A percentile compares a stretch with the other conserved stretches of the same genome.
These are phyloP conservation scores for Gnathonemus longibarbis DNA, from an alignment of 2,113 vertebrate species.

Conservation along the genomic window DNA sequence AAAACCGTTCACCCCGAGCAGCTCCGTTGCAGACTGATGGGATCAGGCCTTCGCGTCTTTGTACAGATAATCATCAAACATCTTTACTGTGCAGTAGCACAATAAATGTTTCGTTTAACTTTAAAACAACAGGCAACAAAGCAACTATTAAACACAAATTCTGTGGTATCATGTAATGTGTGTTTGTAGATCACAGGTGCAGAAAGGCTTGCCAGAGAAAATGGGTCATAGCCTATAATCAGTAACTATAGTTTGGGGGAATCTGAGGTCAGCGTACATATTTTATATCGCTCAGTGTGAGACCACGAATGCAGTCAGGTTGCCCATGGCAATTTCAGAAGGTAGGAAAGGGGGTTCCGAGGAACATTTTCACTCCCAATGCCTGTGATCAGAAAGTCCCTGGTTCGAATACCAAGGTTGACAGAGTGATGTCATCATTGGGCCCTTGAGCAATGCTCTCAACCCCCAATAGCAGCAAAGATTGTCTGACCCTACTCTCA, in stretches of 20 bases:
- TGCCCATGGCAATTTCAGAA: neutral
- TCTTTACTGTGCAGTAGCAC: neutral
- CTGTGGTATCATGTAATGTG: neutral
- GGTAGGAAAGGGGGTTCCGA: neutral
- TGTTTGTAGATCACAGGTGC: slow-evolving; percentile 13
- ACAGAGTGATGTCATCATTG: neutral
- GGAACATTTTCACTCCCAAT: neutral
- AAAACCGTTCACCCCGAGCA: neutral
- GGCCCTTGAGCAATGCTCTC: neutral
- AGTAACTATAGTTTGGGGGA: neutral
- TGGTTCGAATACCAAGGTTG: neutral
- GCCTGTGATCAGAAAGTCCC: neutral
- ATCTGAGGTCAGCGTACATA: neutral
- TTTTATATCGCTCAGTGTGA: neutral
- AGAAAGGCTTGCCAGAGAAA: neutral
- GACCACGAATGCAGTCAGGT: too few species aligned
- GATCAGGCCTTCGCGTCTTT: neutral
- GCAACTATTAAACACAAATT: neutral
- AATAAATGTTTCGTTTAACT: neutral
- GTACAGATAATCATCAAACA: neutral
- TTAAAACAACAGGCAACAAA: neutral
- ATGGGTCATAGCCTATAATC: neutral
- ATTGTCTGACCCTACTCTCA: neutral
- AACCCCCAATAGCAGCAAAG: neutral
- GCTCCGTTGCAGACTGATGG: neutral